phyloP scores from a whole-genome alignment of 2,888 invertebrate genomes.

The Cantharis flavilabris region DNA sequence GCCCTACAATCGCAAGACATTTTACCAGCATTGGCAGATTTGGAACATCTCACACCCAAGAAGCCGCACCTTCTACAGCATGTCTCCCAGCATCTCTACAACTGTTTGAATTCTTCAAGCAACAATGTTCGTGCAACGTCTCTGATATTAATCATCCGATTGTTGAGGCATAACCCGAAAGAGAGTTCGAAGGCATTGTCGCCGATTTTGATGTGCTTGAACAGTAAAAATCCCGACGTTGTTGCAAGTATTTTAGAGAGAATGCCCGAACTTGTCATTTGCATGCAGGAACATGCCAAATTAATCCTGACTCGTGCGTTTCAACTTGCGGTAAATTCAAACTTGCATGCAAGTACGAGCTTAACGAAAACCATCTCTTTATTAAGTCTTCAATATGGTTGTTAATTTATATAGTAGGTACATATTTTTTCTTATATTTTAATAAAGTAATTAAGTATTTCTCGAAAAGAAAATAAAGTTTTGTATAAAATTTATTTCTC shows the following conservation, averaged over 20 bases:
- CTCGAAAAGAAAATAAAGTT: neutral
- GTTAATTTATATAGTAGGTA: conserved; percentile 58
- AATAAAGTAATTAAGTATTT: too few species aligned
- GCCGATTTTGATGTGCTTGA: conserved; percentile 80
- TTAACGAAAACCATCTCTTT: conserved; percentile 81
- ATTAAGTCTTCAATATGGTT: conserved; percentile 82
- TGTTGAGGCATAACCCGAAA: conserved; percentile 66
- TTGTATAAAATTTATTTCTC: neutral
- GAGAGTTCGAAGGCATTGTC: conserved; percentile 68
- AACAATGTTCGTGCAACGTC: conserved; percentile 71
- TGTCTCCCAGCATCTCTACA: conserved; percentile 66
- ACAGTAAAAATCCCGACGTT: conserved; percentile 78
- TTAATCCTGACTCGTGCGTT: conserved; percentile 81
- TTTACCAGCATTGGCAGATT: conserved; percentile 69
- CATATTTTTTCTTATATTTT: too few species aligned
- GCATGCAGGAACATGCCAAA: conserved; percentile 84
- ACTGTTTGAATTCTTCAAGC: conserved; percentile 66
- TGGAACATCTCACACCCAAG: conserved; percentile 73
- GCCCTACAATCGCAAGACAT: conserved; percentile 59
- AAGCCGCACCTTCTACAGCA: conserved; percentile 70
- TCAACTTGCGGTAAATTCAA: conserved; percentile 77
- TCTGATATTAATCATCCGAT: conserved; percentile 72
- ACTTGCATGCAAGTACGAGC: conserved; percentile 74
- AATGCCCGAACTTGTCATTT: conserved; percentile 80
- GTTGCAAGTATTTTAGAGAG: conserved; percentile 78